These are phyloP conservation scores for Stegodyphus dumicola DNA, from an alignment of 1,140 invertebrate species.

Conservation along the genomic window DNA sequence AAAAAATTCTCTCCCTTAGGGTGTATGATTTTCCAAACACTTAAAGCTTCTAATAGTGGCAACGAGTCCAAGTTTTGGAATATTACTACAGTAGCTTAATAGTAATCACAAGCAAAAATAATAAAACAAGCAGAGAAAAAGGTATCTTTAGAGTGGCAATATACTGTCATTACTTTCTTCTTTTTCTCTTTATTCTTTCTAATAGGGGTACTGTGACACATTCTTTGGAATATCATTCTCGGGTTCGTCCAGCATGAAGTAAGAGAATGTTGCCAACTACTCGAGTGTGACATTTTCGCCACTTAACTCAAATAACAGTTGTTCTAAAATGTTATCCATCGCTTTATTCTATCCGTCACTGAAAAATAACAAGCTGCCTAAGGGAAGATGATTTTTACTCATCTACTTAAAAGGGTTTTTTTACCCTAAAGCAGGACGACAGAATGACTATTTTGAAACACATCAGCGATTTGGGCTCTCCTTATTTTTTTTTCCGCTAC, in stretches of 20 bases:
- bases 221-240: slow-evolving; percentile 28
- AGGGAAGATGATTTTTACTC: too few species aligned
- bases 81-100: not conserved
- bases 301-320: too few species aligned
- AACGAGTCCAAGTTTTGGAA: not conserved
- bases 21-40: slow-evolving; percentile 50
- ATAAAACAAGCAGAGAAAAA: not conserved
- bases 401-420: too few species aligned
- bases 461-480: too few species aligned
- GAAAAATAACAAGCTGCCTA: too few species aligned
- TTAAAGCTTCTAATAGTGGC: slow-evolving; percentile 38
- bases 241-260: slow-evolving; percentile 22
- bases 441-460: too few species aligned
- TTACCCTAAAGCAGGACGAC: too few species aligned
- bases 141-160: not conserved
- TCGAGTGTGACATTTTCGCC: slow-evolving; percentile 33
- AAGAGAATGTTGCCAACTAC: slow-evolving; percentile 45
- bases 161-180: slow-evolving; percentile 3
- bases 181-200: not conserved
- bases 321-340: too few species aligned
- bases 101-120: slow-evolving; percentile 25
- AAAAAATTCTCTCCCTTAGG: not conserved
- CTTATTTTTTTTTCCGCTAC: too few species aligned
- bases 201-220: slow-evolving; percentile 52
- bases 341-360: too few species aligned